Conservation (phyloP, 2,113 vertebrate genomes). For the Phyllopteryx taeniolatus region DNA sequence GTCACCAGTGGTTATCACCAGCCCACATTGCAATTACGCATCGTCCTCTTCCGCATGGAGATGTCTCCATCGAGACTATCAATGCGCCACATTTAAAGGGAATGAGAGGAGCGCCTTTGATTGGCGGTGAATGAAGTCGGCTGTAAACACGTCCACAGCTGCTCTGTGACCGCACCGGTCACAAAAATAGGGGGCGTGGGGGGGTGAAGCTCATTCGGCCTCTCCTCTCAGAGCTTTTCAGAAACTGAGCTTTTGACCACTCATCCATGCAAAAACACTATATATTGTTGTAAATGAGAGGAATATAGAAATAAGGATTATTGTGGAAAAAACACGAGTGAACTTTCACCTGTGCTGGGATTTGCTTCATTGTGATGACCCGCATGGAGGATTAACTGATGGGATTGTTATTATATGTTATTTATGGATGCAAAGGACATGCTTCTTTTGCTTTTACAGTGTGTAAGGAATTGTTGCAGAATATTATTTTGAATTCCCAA, state of each 20-base stretch:
- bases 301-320: not conserved
- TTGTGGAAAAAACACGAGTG: not conserved
- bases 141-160: too few species aligned
- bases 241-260: slow-evolving; percentile 23
- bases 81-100: too few species aligned
- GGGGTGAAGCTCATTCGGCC: slow-evolving; percentile 32
- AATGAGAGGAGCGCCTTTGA: too few species aligned
- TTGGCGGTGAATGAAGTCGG: too few species aligned
- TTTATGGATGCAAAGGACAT: not conserved
- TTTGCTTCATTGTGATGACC: not conserved
- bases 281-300: not conserved
- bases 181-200: not conserved
- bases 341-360: not conserved
- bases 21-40: too few species aligned
- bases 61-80: too few species aligned
- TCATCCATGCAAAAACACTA: not conserved
- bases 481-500: not conserved
- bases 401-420: not conserved
- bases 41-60: too few species aligned
- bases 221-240: slow-evolving; percentile 28
- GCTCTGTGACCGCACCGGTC: too few species aligned
- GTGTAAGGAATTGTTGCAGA: not conserved
- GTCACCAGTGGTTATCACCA: too few species aligned
- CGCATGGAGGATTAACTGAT: not conserved
- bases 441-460: not conserved